Evolutionary conservation across 1,140 invertebrate species (phyloP).

Genomic region (Camponotus floridanus): DNA sequence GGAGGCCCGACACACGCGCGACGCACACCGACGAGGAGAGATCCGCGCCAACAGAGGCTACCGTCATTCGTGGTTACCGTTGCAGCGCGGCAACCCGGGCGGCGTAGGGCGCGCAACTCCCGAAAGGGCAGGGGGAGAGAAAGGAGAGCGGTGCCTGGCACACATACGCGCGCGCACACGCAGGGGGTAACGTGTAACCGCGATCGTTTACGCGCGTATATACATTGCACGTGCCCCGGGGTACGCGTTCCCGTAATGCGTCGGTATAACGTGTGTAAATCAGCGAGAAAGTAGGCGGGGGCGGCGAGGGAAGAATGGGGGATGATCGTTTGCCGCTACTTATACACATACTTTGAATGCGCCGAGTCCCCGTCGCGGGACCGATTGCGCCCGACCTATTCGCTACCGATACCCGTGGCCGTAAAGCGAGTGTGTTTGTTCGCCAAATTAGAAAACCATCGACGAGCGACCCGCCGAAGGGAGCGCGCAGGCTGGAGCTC

Average conservation of each 20-base stretch:
- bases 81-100: conserved; percentile 31
- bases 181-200: conserved; percentile 19
- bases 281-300: conserved; percentile 13
- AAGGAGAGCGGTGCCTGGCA: not conserved
- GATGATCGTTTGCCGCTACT: conserved; percentile 68
- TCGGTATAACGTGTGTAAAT: conserved; percentile 63
- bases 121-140: conserved; percentile 46
- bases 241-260: conserved; percentile 22
- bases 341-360: conserved; percentile 53
- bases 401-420: conserved; percentile 61
- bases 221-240: conserved; percentile 26
- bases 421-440: conserved; percentile 82
- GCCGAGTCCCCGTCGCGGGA: conserved; percentile 45
- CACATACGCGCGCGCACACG: not conserved
- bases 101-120: conserved; percentile 69
- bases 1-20: conserved; percentile 77
- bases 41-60: conserved; percentile 23
- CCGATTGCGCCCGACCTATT: conserved; percentile 71
- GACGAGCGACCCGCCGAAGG: conserved; percentile 81
- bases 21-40: conserved; percentile 47
- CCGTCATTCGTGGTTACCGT: conserved; percentile 16
- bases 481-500: conserved; percentile 60
- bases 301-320: not conserved
- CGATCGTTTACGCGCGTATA: conserved; percentile 56
- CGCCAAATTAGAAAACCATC: conserved; percentile 86